Base-by-base conservation (phyloP, 2,888 invertebrate genomes). In the Tipula confusa region DNA sequence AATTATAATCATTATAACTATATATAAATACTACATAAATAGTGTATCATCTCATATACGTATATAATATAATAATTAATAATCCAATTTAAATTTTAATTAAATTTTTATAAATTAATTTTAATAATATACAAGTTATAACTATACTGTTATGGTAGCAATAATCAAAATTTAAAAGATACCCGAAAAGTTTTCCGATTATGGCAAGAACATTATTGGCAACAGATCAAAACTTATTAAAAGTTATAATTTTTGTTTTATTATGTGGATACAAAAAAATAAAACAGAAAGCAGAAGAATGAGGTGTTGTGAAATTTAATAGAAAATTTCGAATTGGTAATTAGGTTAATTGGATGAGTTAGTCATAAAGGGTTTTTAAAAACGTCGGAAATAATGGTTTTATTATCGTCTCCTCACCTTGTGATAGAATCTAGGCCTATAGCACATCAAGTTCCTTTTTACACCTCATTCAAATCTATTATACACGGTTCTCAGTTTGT, bases 141-240 rank as follows among this genome's bases (percentile, higher is more conserved):
- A 38, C 38, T n/a, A 64, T 38, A 64, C 18, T 24, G 24, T 64
- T 9, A 64, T 24, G 24, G 24, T 24, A 24, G 64, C 64, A 64
- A 24, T 64, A 64, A 64, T 64, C 24, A 64, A 18, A 64, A 64
- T 64, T 64, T 64, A 18, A 64, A 64, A 64, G 64, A 64, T 24
- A 24, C 24, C 64, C 64, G 24, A 64, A 64, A 64, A 64, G 64
- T 64, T 64, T 64, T 64, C 64, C 64, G 64, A 64, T 64, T 64
- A 64, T 9, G 24, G 64, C 18, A 64, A 24, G 24, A 64, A 64
- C 6, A 64, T 24, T 24, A 64, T 64, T 64, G 64, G 64, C 64
- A 64, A 24, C 64, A 24, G 24, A 64, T 64, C 64, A 48, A 64
- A 64, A 64, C 5, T 64, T 24, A 24, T 24, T 24, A 15, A 64